A percentile compares a stretch with the other conserved stretches of the same genome.
Evolutionary conservation across 2,888 invertebrate species (phyloP).

Genomic region (Torymus auratus): DNA sequence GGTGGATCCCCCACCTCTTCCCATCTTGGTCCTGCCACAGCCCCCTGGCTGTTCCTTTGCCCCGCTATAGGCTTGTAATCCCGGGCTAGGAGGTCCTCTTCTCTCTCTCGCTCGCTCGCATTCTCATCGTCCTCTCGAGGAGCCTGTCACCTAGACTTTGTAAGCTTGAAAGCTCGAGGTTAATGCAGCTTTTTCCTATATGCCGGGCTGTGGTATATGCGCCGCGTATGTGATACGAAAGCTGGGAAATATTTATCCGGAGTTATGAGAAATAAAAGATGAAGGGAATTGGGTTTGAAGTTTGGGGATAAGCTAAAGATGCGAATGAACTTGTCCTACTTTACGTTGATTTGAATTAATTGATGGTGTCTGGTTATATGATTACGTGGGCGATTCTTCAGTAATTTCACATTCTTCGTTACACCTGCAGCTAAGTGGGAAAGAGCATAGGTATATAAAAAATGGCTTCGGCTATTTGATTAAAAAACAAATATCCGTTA

Average conservation of each 20-base stretch:
- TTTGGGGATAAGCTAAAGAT: no score
- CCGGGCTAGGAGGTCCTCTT: constrained; percentile 59
- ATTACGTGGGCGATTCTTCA: no score
- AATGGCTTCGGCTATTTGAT: background rate
- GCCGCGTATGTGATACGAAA: background rate
- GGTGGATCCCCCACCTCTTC: background rate
- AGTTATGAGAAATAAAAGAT: constrained; percentile 1
- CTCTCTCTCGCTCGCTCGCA: constrained; percentile 14
- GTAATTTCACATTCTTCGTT: no score
- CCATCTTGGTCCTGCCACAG: background rate
- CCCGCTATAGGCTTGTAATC: constrained; percentile 62
- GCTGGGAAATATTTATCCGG: constrained; percentile 26
- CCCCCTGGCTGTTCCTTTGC: constrained; percentile 16
- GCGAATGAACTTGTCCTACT: no score
- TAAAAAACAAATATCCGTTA: background rate
- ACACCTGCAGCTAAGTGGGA: no score
- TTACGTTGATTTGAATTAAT: no score
- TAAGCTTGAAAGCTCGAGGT: constrained; percentile 46
- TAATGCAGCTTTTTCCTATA: constrained; percentile 47
- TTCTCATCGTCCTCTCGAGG: constrained; percentile 44
- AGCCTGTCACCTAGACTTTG: constrained; percentile 55
- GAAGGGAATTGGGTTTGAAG: no score
- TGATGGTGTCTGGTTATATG: no score
- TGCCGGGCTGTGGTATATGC: background rate
- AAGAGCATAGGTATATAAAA: no score